Base-by-base conservation (phyloP, 1,140 invertebrate species). In the Goniozus legneri region DNA sequence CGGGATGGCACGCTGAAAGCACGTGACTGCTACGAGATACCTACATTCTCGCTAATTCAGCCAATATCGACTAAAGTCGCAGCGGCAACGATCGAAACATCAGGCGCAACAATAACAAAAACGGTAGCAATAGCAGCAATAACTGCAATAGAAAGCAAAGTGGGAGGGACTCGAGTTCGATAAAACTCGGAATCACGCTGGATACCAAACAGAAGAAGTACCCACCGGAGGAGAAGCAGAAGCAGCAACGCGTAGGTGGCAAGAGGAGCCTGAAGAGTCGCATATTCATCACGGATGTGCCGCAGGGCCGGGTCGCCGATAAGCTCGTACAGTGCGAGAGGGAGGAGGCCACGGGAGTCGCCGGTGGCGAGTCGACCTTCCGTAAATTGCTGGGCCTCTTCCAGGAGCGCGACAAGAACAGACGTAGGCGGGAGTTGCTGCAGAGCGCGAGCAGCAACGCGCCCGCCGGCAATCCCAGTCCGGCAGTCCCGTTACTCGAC, bases 401-500 rank as follows among this genome's bases (percentile, higher is more conserved):
- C 27, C 42, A 44, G 3, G 33, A 59, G 30, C 56, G 38, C 8
- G n/a, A n/a, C n/a, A n/a, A n/a, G n/a, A n/a, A n/a, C n/a, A n/a
- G n/a, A n/a, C n/a, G n/a, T n/a, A 46, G 38, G 50, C 58, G 53
- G 42, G 51, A 69, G 36, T 61, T 60, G 24, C 40, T 61, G 2
- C 49, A 60, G 41, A 64, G 67, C 41, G 67, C 63, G 16, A 66
- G 50, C 50, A 60, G 63, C n/a, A n/a, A n/a, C 24, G 24, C 4
- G 24, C 10, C 10, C 24, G 4, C 4, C 4, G 24, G 24, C 4
- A 27, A 27, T n/a, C 48, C 59, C 51, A n/a, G n/a, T n/a, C 73
- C 68, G 42, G 64, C 64, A 15, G 69, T 71, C 16, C 67, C 66
- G 3, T 41, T 76, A 21, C 56, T 74, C 58, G 67, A 71, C 37